These are phyloP conservation scores for Egretta garzetta DNA, from an alignment of 2,113 vertebrate genomes.

Conservation along the genomic window DNA sequence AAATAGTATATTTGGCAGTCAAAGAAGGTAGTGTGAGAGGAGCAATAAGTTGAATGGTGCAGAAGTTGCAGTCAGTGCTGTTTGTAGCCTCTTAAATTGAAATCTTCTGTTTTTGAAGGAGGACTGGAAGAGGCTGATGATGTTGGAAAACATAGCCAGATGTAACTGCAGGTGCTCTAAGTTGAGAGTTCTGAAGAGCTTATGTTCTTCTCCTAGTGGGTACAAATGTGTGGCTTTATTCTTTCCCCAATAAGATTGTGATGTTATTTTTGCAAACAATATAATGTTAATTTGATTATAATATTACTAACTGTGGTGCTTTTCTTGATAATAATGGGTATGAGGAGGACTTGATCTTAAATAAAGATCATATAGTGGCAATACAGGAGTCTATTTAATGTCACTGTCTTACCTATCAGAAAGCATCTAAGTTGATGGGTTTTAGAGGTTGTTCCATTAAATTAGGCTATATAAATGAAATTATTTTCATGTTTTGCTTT, in stretches of 20 bases:
- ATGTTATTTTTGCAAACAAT: neutral
- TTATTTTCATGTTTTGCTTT: neutral
- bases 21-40: neutral
- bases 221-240: neutral
- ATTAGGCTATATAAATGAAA: neutral
- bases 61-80: neutral
- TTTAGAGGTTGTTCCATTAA: neutral
- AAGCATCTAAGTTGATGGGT: neutral
- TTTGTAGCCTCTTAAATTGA: neutral
- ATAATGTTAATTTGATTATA: neutral
- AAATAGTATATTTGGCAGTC: neutral
- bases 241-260: neutral
- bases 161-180: neutral
- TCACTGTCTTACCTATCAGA: neutral
- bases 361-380: neutral
- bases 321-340: neutral
- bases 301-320: neutral
- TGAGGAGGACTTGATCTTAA: neutral
- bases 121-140: neutral
- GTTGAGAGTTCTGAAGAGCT: neutral
- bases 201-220: neutral
- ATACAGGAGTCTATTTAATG: neutral
- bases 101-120: neutral
- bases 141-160: neutral
- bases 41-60: neutral